Percentiles rank a stretch among this genome's conserved stretches.
phyloP scores from a whole-genome alignment of 2,888 invertebrate species.

The Eristalis pertinax region DNA sequence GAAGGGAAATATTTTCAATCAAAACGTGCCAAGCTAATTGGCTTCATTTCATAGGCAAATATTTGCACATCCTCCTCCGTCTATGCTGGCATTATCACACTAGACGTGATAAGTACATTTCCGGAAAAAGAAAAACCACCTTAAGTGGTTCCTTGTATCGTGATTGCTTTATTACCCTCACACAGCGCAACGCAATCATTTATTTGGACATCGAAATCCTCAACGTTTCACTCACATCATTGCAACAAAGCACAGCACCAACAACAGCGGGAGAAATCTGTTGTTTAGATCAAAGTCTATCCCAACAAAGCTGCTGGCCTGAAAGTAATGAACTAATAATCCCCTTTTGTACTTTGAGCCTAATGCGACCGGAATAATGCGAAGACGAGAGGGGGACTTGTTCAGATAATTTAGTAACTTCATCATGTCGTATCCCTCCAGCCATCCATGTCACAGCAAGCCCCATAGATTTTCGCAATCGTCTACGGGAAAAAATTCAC shows the following conservation, averaged over 20 bases:
- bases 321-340: constrained; percentile 50
- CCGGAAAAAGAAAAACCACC: background rate
- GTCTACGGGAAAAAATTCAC: background rate
- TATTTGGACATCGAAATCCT: constrained; percentile 15
- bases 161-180: background rate
- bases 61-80: background rate
- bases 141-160: background rate
- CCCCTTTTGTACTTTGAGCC: constrained; percentile 18
- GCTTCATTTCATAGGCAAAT: background rate
- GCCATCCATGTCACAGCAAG: constrained; percentile 18
- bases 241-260: background rate
- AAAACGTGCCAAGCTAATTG: background rate
- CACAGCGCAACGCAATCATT: background rate
- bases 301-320: background rate
- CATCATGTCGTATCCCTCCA: constrained; percentile 29
- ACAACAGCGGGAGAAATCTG: background rate
- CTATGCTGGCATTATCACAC: background rate
- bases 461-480: constrained; percentile 16
- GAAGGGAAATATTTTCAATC: background rate
- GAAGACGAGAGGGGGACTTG: background rate
- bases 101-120: background rate
- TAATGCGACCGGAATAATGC: constrained; percentile 4
- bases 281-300: constrained; percentile 20
- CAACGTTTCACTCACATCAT: background rate
- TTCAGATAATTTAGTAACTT: constrained; percentile 29